phyloP scores from a whole-genome alignment of 2,797 vertebrate genomes.

The Apogon talboti region DNA sequence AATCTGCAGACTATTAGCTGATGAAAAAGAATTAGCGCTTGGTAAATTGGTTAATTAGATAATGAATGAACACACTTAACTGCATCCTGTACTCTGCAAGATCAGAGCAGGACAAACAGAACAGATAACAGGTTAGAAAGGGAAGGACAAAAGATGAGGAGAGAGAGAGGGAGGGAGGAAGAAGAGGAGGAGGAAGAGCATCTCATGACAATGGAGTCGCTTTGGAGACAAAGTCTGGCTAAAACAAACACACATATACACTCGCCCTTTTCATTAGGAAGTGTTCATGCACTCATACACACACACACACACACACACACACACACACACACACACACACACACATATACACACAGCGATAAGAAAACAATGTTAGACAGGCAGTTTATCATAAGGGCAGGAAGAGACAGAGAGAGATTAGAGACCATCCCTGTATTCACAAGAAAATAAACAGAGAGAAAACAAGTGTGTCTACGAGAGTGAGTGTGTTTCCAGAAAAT shows the following conservation, averaged over 20 bases:
- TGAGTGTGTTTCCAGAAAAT: conserved; percentile 51
- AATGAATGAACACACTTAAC: conserved; percentile 72
- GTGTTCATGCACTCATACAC: conserved; percentile 46
- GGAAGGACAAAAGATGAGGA: conserved; percentile 59
- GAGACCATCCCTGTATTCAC: conserved; percentile 60
- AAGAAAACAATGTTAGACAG: conserved; percentile 80
- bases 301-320: too few species aligned
- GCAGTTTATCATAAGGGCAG: conserved; percentile 80
- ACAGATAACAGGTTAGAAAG: conserved; percentile 60
- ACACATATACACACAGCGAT: conserved; percentile 45
- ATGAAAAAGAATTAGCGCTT: conserved; percentile 72
- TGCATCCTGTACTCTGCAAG: conserved; percentile 63
- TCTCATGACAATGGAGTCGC: conserved; percentile 59
- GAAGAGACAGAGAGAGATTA: conserved; percentile 78
- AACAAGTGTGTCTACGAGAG: conserved; percentile 28
- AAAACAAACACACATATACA: conserved; percentile 43
- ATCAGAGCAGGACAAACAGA: conserved; percentile 43
- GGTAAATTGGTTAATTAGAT: conserved; percentile 76
- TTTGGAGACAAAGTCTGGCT: conserved; percentile 53
- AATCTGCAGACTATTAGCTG: conserved; percentile 73
- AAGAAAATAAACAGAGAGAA: conserved; percentile 49
- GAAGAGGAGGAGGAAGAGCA: conserved; percentile 18
- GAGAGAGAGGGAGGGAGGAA: conserved; percentile 7
- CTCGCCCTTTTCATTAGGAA: conserved; percentile 48
- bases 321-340: conserved; percentile 19